Evolutionary conservation across 2,113 vertebrate species (phyloP), one percentile per base, ranked within the genome.

Genomic region (Nesospiza acunhae): DNA sequence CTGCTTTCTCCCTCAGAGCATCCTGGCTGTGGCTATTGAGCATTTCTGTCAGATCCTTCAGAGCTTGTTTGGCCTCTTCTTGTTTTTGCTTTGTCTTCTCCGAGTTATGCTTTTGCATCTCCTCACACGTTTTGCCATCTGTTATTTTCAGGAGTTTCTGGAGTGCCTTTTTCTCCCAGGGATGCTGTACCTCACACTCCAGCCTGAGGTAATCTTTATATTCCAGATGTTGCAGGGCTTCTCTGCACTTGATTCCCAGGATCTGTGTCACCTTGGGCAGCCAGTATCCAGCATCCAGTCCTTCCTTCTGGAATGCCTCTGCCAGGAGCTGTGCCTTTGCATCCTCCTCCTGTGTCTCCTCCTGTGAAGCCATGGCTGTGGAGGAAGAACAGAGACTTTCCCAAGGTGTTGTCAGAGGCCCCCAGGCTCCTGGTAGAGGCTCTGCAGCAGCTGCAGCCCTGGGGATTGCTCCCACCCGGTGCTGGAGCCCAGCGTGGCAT

Each of bases 321-420:
- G 20, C 72, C 15, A 44, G 62, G 20, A 44, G 62, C 20, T 66
- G 30, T 13, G 31, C 37, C 20, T 63, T n/a, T 11, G 53, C 23
- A 6, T 52, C 20, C 9, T 46, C n/a, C 4, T 79, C 31, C 13
- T 1, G 3, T 0, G 1, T 12, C 8, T 75, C 31, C 2, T 46
- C 7, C 53, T 31, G 23, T 5, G 9, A 56, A 55, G 18, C 13
- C 97, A 96, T 97, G 46, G 24, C 96, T 98, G 41, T 53, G 39
- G 22, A 44, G 75, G 63, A 78, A 53, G 67, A 92, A 62, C 49
- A n/a, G 9, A 70, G 30, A 52, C 15, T 23, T 42, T 50, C 15
- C 37, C 75, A 3, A 55, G 76, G 31, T 35, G 60, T 1, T 55
- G 39, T 2, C 39, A 44, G 49, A 53, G 24, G 24, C 14, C 49